These are phyloP conservation scores for Ormyrus labotus DNA, from an alignment of 2,888 invertebrate genomes.

Conservation along the genomic window DNA sequence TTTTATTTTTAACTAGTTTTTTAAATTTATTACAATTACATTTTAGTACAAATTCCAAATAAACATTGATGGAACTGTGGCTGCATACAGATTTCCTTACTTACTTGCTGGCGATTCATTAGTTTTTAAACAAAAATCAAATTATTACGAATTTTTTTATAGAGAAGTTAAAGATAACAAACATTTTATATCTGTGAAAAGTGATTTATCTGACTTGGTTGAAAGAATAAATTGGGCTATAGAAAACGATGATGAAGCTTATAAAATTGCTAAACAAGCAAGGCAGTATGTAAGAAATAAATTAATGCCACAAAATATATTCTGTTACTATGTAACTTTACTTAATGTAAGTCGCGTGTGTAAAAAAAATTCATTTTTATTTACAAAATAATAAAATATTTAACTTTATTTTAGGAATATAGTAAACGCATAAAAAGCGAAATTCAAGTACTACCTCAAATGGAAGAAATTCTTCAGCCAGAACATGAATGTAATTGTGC, in stretches of 20 bases:
- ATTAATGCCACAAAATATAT: constrained; percentile 88
- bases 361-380: background rate
- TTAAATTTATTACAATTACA: constrained; percentile 64
- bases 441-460: constrained; percentile 78
- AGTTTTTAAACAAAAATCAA: constrained; percentile 93
- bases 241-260: constrained; percentile 82
- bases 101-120: constrained; percentile 91
- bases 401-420: constrained; percentile 80
- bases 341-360: constrained; percentile 77
- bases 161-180: constrained; percentile 83
- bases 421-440: constrained; percentile 81
- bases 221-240: constrained; percentile 88
- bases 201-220: constrained; percentile 88
- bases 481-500: constrained; percentile 73
- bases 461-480: constrained; percentile 81
- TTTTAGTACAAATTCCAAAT: constrained; percentile 96
- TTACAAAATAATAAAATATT: background rate
- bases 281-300: constrained; percentile 85
- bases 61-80: constrained; percentile 96
- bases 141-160: constrained; percentile 97
- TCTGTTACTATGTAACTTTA: constrained; percentile 90
- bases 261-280: constrained; percentile 82
- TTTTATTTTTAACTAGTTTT: constrained; percentile 95
- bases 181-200: constrained; percentile 90
- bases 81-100: constrained; percentile 95